Evolutionary conservation across 2,113 vertebrate species (phyloP).

Genomic region (Glareola pratincola): DNA sequence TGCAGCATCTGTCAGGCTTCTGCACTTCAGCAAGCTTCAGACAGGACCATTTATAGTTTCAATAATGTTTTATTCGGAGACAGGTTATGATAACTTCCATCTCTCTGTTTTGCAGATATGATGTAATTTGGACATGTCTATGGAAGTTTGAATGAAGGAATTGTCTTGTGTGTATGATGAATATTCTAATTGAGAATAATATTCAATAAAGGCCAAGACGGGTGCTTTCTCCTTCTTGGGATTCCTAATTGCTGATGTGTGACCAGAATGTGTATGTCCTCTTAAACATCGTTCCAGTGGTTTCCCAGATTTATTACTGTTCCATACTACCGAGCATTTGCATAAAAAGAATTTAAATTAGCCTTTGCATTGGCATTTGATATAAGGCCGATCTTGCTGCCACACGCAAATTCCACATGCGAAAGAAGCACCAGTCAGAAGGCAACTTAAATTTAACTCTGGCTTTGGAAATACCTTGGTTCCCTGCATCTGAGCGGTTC

Average conservation of each 20-base stretch:
- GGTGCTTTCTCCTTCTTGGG: constrained; percentile 57
- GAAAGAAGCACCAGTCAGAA: not conserved
- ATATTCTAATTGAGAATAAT: constrained; percentile 64
- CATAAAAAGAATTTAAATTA: constrained; percentile 47
- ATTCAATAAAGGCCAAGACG: constrained; percentile 50
- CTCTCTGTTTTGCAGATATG: constrained; percentile 40
- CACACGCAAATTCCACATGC: not conserved
- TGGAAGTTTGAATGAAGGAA: constrained; percentile 43
- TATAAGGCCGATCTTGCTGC: not conserved
- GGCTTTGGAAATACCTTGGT: not conserved
- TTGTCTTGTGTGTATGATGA: constrained; percentile 52
- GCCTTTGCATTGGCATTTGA: not conserved
- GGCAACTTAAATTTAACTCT: not conserved
- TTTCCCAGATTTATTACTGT: constrained; percentile 55
- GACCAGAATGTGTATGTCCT: constrained; percentile 50
- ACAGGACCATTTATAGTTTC: constrained; percentile 30
- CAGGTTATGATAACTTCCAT: constrained; percentile 58
- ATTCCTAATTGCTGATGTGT: constrained; percentile 63
- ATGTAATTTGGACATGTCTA: constrained; percentile 27
- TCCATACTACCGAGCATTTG: constrained; percentile 13
- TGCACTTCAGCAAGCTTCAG: constrained; percentile 18
- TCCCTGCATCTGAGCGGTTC: not conserved
- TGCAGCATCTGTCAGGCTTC: constrained; percentile 24
- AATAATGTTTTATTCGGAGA: constrained; percentile 31
- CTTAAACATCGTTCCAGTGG: constrained; percentile 40